Conservation (phyloP, 2,113 vertebrate genomes). For the Gopherus flavomarginatus region DNA sequence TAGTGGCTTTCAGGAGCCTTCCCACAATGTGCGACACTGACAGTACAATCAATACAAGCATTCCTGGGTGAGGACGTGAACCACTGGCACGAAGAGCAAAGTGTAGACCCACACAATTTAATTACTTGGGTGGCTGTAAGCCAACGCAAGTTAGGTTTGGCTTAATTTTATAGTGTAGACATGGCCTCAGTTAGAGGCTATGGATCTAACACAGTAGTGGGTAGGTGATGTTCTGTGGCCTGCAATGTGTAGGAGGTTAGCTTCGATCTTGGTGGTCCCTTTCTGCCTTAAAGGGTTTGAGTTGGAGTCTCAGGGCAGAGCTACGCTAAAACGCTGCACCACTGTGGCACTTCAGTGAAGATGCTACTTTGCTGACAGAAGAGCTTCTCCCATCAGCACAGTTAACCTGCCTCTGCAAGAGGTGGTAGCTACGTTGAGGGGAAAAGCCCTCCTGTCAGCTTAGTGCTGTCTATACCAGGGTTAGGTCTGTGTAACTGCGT, state of each 20-base stretch:
- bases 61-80: neutral
- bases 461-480: neutral
- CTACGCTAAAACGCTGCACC: neutral
- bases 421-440: too few species aligned
- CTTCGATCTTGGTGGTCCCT: neutral
- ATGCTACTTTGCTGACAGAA: neutral
- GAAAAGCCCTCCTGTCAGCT: too few species aligned
- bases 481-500: neutral
- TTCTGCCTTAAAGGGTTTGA: too few species aligned
- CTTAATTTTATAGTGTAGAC: neutral
- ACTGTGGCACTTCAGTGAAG: too few species aligned
- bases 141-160: neutral
- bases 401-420: neutral
- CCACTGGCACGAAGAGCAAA: too few species aligned
- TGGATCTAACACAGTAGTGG: neutral
- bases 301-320: neutral
- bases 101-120: neutral
- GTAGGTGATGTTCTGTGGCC: too few species aligned
- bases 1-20: neutral
- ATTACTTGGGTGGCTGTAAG: neutral
- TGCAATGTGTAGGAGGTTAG: neutral
- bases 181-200: too few species aligned
- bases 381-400: neutral
- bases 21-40: neutral
- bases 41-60: neutral